Evolutionary conservation across 1,140 invertebrate genomes (phyloP).

Genomic region (Zophobas atratus): DNA sequence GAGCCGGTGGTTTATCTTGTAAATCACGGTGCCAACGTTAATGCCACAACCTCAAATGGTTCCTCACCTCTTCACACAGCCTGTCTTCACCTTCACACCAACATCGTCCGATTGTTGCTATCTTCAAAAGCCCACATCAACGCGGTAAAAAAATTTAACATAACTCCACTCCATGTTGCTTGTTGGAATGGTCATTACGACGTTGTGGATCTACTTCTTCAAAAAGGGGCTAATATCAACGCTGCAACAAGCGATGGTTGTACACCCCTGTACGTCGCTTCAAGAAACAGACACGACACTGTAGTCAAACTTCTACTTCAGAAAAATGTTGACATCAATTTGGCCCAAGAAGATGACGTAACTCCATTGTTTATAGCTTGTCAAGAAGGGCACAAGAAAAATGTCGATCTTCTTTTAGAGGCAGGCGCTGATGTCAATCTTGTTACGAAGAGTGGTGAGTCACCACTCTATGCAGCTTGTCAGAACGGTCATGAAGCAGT

Average conservation of each 20-base stretch:
- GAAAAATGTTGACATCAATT: neutral
- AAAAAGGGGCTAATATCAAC: constrained; percentile 23
- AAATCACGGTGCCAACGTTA: neutral
- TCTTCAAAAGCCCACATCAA: no score
- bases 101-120: no score
- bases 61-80: constrained; percentile 18
- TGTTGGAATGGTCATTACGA: constrained; percentile 21
- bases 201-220: constrained; percentile 23
- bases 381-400: neutral
- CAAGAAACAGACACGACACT: constrained; percentile 37
- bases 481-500: no score
- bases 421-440: no score
- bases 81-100: no score
- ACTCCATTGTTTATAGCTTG: constrained; percentile 20
- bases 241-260: constrained; percentile 22
- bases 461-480: no score
- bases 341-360: constrained; percentile 9
- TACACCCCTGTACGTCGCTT: constrained; percentile 40
- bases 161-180: constrained; percentile 16
- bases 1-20: no score
- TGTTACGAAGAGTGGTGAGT: no score
- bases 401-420: neutral
- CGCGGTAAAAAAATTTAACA: no score
- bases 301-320: constrained; percentile 7
- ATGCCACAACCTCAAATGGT: neutral